Evolutionary conservation across 2,797 vertebrate species (phyloP).

Genomic region (Trichosurus vulpecula): DNA sequence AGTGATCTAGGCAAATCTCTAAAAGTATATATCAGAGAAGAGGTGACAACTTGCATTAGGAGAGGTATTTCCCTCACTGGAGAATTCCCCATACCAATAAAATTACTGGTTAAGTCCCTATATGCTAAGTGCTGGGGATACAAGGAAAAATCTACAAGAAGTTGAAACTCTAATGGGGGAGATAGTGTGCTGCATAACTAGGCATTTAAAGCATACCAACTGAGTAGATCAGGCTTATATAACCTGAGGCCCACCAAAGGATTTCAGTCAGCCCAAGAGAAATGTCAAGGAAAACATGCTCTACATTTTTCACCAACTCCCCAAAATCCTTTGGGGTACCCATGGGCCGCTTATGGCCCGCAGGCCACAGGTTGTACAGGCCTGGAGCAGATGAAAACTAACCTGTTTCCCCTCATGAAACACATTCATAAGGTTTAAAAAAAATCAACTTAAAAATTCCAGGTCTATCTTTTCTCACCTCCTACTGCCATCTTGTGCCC

Average conservation of each 20-base stretch:
- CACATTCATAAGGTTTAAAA: slow-evolving; percentile 39
- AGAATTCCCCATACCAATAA: background rate
- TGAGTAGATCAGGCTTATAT: background rate
- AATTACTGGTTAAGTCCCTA: background rate
- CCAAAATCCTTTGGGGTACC: too few species aligned
- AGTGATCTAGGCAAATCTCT: background rate
- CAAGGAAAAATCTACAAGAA: background rate
- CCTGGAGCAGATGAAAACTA: background rate
- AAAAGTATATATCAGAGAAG: background rate
- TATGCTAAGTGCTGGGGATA: background rate
- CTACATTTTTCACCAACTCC: too few species aligned
- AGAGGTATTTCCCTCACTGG: background rate
- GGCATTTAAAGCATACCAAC: background rate
- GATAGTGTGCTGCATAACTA: background rate
- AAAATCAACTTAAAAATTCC: slow-evolving; percentile 46
- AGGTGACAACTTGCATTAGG: background rate
- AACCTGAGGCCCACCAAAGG: too few species aligned
- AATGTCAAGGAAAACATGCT: too few species aligned
- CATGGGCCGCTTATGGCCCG: too few species aligned
- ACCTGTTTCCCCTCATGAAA: slow-evolving; percentile 49
- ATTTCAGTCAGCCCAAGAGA: too few species aligned
- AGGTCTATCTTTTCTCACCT: slow-evolving; percentile 46
- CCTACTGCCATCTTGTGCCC: slow-evolving; percentile 47
- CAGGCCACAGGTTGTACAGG: too few species aligned
- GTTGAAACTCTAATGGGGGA: background rate